These are phyloP conservation scores for Crossocerus cetratus DNA, from an alignment of 2,888 invertebrate species.

Conservation along the genomic window DNA sequence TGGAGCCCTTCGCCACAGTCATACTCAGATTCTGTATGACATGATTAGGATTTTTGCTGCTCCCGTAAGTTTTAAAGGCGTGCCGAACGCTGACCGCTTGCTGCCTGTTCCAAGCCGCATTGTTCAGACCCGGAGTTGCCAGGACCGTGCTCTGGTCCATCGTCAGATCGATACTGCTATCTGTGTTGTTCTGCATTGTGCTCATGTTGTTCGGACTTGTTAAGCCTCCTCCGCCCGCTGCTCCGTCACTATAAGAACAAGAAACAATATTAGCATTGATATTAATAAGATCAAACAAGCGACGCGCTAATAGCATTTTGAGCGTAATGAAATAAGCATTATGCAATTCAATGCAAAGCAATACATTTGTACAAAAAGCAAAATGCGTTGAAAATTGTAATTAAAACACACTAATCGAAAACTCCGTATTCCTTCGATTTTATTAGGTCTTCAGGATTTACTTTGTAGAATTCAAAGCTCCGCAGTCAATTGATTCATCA, in stretches of 20 bases:
- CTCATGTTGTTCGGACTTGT: constrained; percentile 56
- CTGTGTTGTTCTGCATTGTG: constrained; percentile 67
- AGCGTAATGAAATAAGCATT: too few relatives aligned
- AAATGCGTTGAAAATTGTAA: too few relatives aligned
- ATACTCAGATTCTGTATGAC: constrained; percentile 93
- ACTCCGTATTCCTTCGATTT: too few relatives aligned
- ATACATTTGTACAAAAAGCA: too few relatives aligned
- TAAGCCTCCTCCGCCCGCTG: constrained; percentile 73
- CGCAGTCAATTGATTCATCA: too few relatives aligned
- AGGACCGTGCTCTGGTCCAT: constrained; percentile 66
- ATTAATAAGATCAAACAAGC: too few relatives aligned
- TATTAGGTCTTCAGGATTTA: too few relatives aligned
- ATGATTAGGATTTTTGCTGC: constrained; percentile 90
- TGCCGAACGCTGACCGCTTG: constrained; percentile 92
- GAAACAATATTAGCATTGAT: too few relatives aligned
- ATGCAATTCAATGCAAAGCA: too few relatives aligned
- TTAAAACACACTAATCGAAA: too few relatives aligned
- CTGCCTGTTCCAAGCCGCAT: constrained; percentile 81
- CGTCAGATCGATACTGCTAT: constrained; percentile 58
- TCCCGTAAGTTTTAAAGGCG: constrained; percentile 93
- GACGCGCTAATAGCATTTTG: too few relatives aligned
- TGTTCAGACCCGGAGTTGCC: constrained; percentile 73
- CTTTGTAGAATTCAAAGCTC: too few relatives aligned
- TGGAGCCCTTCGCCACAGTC: constrained; percentile 96
- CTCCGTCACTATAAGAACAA: constrained; percentile 73